Evolutionary conservation across 2,797 vertebrate species (phyloP), one percentile per base, ranked within the genome.

Genomic region (Esox lucius): DNA sequence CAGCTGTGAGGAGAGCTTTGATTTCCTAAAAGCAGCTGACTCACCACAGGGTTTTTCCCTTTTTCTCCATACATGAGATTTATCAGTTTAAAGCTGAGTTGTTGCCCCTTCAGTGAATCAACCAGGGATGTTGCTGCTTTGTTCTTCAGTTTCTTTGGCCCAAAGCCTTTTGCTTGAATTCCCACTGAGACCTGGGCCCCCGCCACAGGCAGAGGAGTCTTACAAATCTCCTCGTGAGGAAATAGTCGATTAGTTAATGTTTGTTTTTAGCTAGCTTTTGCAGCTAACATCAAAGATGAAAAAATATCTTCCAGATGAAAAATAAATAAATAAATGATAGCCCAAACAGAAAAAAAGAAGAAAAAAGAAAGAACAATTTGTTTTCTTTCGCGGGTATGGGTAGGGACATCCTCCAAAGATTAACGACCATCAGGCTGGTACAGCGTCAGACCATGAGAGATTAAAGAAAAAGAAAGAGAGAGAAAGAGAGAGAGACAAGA

Each of bases 251-350:
- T 72, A 28, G 80, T 85, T 85, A 81, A 82, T 81, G 82, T 78
- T 75, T 48, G 89, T 86, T 86, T 85, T 85, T 86, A 90, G 90
- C 87, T 90, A 93, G 90, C 89, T 84, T 89, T 84, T 82, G 79
- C 89, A 85, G 81, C 89, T 92, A 93, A 94, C 94, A 95, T 95
- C 94, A 95, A 94, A 95, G 94, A 95, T 94, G 94, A 95, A 95
- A 94, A 94, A 88, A 82, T 73, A 80, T 67, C 68, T 82, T 82
- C 75, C 70, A 75, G 78, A 80, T 85, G 77, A 87, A 76, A 69
- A 69, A 76, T 9, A 42, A 42, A 42, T 42, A 42, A 42, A 42
- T 42, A 79, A 73, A 68, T 64, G 70, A 79, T 83, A 94, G 68
- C 71, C 90, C 91, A 93, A 92, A 93, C 92, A 79, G 78, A 80